These are phyloP conservation scores for Nymphalis polychloros DNA, from an alignment of 2,888 invertebrate genomes.

Conservation along the genomic window DNA sequence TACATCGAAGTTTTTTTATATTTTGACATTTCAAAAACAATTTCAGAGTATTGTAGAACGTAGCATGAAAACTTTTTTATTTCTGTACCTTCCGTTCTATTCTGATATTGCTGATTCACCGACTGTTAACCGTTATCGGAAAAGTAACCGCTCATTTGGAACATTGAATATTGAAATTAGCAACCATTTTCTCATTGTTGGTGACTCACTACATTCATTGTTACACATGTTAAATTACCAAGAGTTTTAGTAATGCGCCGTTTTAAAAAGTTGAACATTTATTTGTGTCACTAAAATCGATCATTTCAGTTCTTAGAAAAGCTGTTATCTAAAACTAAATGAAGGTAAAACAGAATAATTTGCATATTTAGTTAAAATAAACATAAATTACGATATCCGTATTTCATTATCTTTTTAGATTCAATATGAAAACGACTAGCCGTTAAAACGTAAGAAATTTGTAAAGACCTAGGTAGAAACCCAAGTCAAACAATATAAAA, in stretches of 20 bases:
- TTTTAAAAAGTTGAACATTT: too few relatives aligned
- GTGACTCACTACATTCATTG: too few relatives aligned
- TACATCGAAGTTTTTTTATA: too few relatives aligned
- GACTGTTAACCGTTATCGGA: slow-evolving; percentile 57
- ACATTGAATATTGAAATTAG: slow-evolving; percentile 37
- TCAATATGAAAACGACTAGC: too few relatives aligned
- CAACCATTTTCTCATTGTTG: slow-evolving; percentile 27
- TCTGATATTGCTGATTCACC: slow-evolving; percentile 60
- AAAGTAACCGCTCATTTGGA: slow-evolving; percentile 42
- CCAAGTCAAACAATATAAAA: too few relatives aligned
- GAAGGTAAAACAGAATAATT: not conserved
- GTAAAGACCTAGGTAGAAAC: too few relatives aligned
- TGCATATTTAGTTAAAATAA: not conserved
- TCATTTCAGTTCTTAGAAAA: too few relatives aligned
- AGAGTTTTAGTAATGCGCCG: too few relatives aligned
- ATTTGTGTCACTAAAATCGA: too few relatives aligned
- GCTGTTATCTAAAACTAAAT: not conserved
- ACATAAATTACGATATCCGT: not conserved
- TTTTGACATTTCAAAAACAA: not conserved
- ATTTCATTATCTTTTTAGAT: too few relatives aligned
- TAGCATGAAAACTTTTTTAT: slow-evolving; percentile 61
- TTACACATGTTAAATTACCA: not conserved
- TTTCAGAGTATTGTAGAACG: slow-evolving; percentile 44
- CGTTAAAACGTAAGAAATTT: too few relatives aligned
- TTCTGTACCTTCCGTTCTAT: slow-evolving; percentile 56